Percentiles rank a stretch among this genome's conserved stretches.
Evolutionary conservation across 2,888 invertebrate species (phyloP).

Genomic region (Agonopterix arenella): DNA sequence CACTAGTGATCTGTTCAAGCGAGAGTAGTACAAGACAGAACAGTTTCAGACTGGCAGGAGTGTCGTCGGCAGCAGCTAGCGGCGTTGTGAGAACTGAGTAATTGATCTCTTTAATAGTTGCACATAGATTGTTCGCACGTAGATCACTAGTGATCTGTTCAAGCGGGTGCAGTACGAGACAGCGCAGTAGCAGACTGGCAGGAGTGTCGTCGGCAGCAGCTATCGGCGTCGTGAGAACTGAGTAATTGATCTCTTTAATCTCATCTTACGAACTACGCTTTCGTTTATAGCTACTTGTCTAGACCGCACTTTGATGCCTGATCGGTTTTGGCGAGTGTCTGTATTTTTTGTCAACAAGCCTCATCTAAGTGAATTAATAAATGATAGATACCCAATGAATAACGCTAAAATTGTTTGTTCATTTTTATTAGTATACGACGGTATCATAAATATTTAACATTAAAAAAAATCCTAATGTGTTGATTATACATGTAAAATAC

Average conservation of each 20-base stretch:
- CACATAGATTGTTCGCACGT: neutral
- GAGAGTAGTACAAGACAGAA: conserved; percentile 12
- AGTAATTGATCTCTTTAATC: conserved; percentile 66
- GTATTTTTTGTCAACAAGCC: no score
- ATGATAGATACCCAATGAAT: no score
- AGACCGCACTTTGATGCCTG: conserved; percentile 21
- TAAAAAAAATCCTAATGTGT: no score
- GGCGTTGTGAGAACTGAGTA: conserved; percentile 59
- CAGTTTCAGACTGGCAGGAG: conserved; percentile 1
- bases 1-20: conserved; percentile 8
- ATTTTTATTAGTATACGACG: no score
- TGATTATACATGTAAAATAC: no score
- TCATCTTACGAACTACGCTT: conserved; percentile 39
- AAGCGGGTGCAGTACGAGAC: conserved; percentile 14
- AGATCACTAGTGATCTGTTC: conserved; percentile 5
- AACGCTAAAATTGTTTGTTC: no score
- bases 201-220: conserved; percentile 17
- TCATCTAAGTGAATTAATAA: no score
- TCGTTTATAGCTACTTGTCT: conserved; percentile 34
- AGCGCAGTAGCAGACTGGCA: neutral
- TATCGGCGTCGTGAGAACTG: conserved; percentile 51
- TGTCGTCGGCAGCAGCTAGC: conserved; percentile 15
- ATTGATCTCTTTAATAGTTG: conserved; percentile 44
- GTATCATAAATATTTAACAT: no score
- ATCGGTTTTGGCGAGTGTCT: no score